Evolutionary conservation across 2,113 vertebrate genomes (phyloP).

Genomic region (Ciconia stormi): DNA sequence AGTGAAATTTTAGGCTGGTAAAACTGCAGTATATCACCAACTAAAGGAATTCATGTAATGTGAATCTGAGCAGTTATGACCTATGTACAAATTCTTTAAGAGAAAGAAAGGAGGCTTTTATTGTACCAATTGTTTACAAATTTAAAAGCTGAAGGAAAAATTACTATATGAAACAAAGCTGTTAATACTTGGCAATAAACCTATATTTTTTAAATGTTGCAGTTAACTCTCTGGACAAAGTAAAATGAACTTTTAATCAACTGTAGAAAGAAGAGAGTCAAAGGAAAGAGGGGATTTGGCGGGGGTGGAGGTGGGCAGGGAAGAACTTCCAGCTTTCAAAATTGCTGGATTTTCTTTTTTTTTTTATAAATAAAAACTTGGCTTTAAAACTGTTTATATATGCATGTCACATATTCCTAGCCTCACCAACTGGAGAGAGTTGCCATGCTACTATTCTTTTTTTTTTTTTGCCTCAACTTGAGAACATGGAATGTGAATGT

Average conservation of each 20-base stretch:
- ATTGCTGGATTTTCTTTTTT: neutral
- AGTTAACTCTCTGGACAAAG: neutral
- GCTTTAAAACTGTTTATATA: neutral
- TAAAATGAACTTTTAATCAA: neutral
- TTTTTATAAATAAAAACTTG: neutral
- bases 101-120: neutral
- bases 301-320: neutral
- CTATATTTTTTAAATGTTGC: fast-evolving
- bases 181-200: neutral
- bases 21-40: neutral
- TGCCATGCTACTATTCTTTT: neutral
- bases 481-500: neutral
- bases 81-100: neutral
- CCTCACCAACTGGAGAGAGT: neutral
- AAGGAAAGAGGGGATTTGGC: neutral
- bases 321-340: neutral
- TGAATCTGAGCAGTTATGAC: neutral
- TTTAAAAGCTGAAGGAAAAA: neutral
- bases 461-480: neutral
- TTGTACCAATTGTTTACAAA: neutral
- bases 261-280: neutral
- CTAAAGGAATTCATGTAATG: neutral
- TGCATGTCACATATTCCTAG: neutral
- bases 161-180: neutral
- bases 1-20: neutral